These are phyloP conservation scores for Drosophila sp. DNA, from an alignment of 1,140 invertebrate species.

Conservation along the genomic window DNA sequence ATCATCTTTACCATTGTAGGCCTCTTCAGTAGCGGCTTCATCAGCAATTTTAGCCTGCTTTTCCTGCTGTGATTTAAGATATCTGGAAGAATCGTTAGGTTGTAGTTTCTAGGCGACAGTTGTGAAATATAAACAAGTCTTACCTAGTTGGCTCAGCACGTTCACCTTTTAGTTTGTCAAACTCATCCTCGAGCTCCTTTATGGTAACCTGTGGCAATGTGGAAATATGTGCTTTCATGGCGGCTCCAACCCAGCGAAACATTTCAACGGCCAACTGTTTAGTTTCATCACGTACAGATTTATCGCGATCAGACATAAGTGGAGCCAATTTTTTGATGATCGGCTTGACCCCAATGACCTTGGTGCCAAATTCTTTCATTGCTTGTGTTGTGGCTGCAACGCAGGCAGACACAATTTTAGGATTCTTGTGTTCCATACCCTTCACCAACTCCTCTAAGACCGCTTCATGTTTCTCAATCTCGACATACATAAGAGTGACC, in stretches of 20 bases:
- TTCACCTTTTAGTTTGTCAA: slow-evolving; percentile 89
- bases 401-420: slow-evolving; percentile 96
- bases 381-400: slow-evolving; percentile 91
- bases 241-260: slow-evolving; percentile 95
- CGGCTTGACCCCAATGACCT: slow-evolving; percentile 95
- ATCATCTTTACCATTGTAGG: slow-evolving; percentile 83
- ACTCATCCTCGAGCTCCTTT: slow-evolving; percentile 95
- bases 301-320: slow-evolving; percentile 96
- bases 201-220: slow-evolving; percentile 95
- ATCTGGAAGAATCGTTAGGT: slow-evolving; percentile 85
- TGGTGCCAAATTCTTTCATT: slow-evolving; percentile 95
- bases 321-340: slow-evolving; percentile 94
- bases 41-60: slow-evolving; percentile 88
- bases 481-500: slow-evolving; percentile 96
- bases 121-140: slow-evolving; percentile 6
- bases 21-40: slow-evolving; percentile 86
- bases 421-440: slow-evolving; percentile 97
- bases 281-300: slow-evolving; percentile 95
- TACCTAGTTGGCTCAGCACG: slow-evolving; percentile 89
- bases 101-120: neutral
- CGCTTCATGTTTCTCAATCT: slow-evolving; percentile 97
- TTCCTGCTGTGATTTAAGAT: slow-evolving; percentile 95
- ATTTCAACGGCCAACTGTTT: slow-evolving; percentile 95
- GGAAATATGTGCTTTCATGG: slow-evolving; percentile 94
- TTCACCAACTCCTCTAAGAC: slow-evolving; percentile 96